Conservation (phyloP, 2,113 vertebrate species). For the Apeltes quadracus region DNA sequence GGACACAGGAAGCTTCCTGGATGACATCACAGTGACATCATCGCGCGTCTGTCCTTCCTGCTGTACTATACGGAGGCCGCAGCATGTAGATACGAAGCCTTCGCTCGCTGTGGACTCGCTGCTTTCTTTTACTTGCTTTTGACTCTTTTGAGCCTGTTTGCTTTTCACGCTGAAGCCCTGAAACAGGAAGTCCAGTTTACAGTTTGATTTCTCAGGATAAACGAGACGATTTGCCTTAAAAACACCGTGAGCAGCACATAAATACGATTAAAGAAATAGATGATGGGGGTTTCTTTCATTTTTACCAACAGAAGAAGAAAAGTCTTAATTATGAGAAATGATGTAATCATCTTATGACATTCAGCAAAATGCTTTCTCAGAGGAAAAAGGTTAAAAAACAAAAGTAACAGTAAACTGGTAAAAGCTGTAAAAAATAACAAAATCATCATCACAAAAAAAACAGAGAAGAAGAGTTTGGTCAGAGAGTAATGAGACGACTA, state of each 20-base stretch:
- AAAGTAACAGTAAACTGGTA: background rate
- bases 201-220: slow-evolving; percentile 3
- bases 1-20: too few relatives aligned
- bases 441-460: background rate
- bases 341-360: background rate
- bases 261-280: background rate
- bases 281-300: background rate
- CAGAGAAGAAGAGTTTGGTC: too few relatives aligned
- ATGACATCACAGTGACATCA: too few relatives aligned
- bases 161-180: background rate
- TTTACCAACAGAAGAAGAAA: background rate
- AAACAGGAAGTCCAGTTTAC: slow-evolving; percentile 2
- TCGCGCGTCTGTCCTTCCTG: slow-evolving; percentile 25
- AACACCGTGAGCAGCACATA: background rate
- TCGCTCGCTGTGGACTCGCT: slow-evolving; percentile 63
- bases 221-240: background rate
- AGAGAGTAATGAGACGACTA: too few relatives aligned
- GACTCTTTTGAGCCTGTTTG: background rate
- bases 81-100: slow-evolving; percentile 78
- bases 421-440: background rate
- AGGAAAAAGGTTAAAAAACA: background rate
- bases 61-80: slow-evolving; percentile 62
- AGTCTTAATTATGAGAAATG: background rate
- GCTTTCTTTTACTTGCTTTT: slow-evolving; percentile 41
- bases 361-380: background rate